These are phyloP conservation scores for Pachycephus smyrnensis DNA, from an alignment of 2,888 invertebrate species.

Conservation along the genomic window DNA sequence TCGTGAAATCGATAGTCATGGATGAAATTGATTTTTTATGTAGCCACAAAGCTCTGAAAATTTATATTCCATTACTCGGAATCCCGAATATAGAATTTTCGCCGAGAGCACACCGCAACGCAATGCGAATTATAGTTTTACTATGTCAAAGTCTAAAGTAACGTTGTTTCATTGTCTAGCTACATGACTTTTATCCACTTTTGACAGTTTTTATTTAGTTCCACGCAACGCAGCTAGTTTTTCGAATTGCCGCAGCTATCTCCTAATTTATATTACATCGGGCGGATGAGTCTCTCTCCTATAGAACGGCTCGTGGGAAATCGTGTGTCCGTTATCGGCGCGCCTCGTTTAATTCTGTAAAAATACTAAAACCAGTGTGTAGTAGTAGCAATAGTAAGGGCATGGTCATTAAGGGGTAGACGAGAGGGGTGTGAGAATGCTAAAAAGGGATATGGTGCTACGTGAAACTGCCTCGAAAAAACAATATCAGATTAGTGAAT, in stretches of 20 bases:
- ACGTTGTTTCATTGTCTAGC: not conserved
- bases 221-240: constrained; percentile 37
- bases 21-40: not conserved
- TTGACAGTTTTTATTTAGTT: constrained; percentile 12
- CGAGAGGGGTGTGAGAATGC: no score
- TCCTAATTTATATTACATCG: constrained; percentile 50
- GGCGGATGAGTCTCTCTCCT: not conserved
- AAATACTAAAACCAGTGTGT: constrained; percentile 22
- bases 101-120: not conserved
- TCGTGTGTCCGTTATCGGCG: constrained; percentile 32
- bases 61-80: not conserved
- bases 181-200: not conserved
- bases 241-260: constrained; percentile 54
- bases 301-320: not conserved
- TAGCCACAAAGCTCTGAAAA: not conserved
- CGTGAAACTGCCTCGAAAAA: constrained; percentile 23
- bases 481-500: constrained; percentile 43
- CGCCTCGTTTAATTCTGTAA: constrained; percentile 44
- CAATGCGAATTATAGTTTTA: not conserved
- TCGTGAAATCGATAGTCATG: not conserved
- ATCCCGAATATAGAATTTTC: not conserved
- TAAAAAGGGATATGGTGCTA: not conserved
- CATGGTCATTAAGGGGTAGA: not conserved
- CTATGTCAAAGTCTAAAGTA: not conserved
- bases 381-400: not conserved